A percentile compares a stretch with the other conserved stretches of the same genome.
These are phyloP conservation scores for Melinopterus prodromus DNA, from an alignment of 2,888 invertebrate species.

Conservation along the genomic window DNA sequence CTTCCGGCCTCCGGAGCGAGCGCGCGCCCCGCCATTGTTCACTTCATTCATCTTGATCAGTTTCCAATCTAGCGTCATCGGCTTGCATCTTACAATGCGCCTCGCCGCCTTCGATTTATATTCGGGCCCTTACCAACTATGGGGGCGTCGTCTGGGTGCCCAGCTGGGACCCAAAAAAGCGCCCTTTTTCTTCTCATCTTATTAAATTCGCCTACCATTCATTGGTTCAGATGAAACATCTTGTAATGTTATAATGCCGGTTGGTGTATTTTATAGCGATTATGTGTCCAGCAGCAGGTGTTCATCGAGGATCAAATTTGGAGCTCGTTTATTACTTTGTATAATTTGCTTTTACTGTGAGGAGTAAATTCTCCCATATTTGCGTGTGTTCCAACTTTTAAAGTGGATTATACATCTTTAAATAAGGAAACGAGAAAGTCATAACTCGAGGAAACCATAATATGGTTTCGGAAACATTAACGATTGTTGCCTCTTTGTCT, in stretches of 20 bases:
- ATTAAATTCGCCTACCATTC: constrained; percentile 18
- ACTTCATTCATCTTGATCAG: constrained; percentile 57
- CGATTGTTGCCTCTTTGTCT: too few relatives aligned
- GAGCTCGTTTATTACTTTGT: not conserved
- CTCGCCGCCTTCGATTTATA: constrained; percentile 48
- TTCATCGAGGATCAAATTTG: not conserved
- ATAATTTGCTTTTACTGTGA: too few relatives aligned
- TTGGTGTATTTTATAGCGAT: not conserved
- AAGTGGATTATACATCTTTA: too few relatives aligned
- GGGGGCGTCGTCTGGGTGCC: constrained; percentile 18
- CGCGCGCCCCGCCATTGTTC: constrained; percentile 36
- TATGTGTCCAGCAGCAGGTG: not conserved
- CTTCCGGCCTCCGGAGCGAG: constrained; percentile 31
- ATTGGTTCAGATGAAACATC: not conserved
- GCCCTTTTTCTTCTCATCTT: not conserved
- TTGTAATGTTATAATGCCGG: not conserved
- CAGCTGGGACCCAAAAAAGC: constrained; percentile 11
- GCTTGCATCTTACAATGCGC: constrained; percentile 46
- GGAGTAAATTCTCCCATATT: too few relatives aligned
- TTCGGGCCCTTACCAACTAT: constrained; percentile 34
- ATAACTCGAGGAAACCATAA: too few relatives aligned
- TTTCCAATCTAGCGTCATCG: constrained; percentile 55
- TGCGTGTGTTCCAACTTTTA: too few relatives aligned
- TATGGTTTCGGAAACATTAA: too few relatives aligned
- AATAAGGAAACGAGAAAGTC: too few relatives aligned